A percentile compares a stretch with the other conserved stretches of the same genome.
Conservation (phyloP, 2,888 invertebrate genomes). For the Chymomyza procnemis region DNA sequence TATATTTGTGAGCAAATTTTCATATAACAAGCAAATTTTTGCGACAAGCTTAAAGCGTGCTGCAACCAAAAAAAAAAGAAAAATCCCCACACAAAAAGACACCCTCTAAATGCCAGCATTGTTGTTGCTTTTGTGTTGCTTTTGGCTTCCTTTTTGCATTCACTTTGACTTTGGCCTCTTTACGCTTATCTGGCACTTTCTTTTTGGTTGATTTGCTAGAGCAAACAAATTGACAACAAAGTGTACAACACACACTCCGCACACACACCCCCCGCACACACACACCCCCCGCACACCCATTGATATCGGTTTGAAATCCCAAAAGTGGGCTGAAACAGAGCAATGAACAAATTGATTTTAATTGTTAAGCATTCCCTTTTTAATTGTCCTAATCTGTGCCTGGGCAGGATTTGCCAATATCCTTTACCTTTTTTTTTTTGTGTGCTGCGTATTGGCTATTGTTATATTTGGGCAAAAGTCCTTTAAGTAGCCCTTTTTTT, state of each 20-base stretch:
- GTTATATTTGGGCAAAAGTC: background rate
- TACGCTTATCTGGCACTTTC: constrained; percentile 32
- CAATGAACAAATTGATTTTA: constrained; percentile 64
- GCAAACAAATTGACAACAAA: constrained; percentile 69
- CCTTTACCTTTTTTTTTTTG: constrained; percentile 50
- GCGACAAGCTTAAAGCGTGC: too few species aligned
- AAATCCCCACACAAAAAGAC: background rate
- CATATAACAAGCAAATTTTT: too few species aligned
- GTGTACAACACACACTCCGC: constrained; percentile 15
- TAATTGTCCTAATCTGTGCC: constrained; percentile 69
- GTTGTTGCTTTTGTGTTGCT: too few species aligned
- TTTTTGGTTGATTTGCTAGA: constrained; percentile 64
- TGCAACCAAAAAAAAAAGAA: too few species aligned
- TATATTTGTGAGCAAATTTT: too few species aligned
- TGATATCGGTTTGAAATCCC: background rate
- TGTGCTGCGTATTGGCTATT: constrained; percentile 14
- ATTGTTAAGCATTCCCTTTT: constrained; percentile 72
- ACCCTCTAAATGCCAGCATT: constrained; percentile 25
- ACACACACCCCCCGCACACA: background rate
- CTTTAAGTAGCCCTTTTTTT: background rate
- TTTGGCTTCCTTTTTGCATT: constrained; percentile 42
- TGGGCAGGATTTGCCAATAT: constrained; percentile 56
- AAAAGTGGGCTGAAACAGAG: background rate
- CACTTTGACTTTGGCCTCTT: constrained; percentile 28
- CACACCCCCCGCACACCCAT: constrained; percentile 2